Conservation (phyloP, 2,113 vertebrate genomes). For the Seriola aureovittata region DNA sequence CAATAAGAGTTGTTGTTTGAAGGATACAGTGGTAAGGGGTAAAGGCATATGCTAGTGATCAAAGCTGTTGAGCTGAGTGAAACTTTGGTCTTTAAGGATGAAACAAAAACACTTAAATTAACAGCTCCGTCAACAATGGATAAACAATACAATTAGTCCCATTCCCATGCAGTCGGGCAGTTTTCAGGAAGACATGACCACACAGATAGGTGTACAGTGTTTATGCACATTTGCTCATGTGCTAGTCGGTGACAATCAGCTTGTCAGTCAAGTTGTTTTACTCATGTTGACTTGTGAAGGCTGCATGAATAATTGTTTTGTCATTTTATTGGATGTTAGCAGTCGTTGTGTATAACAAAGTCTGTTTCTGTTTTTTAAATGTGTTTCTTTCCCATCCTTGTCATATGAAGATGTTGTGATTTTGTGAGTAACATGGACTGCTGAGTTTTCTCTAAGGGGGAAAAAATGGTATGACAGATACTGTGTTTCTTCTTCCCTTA, state of each 20-base stretch:
- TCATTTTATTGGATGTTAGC: slow-evolving; percentile 6
- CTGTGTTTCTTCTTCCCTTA: slow-evolving; percentile 31
- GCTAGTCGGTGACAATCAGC: slow-evolving; percentile 15
- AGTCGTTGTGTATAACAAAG: neutral
- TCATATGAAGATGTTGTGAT: slow-evolving; percentile 65
- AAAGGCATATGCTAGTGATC: slow-evolving; percentile 58
- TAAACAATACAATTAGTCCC: slow-evolving; percentile 7
- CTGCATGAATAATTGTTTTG: slow-evolving; percentile 15
- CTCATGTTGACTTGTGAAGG: slow-evolving; percentile 11
- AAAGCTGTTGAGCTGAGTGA: slow-evolving; percentile 49
- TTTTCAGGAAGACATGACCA: slow-evolving; percentile 11
- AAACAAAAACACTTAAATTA: slow-evolving; percentile 48
- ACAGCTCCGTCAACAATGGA: slow-evolving; percentile 11
- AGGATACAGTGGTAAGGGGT: slow-evolving; percentile 67
- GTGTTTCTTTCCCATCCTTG: slow-evolving; percentile 27
- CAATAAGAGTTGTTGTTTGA: slow-evolving; percentile 73
- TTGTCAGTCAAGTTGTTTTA: slow-evolving; percentile 2
- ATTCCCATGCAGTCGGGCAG: neutral
- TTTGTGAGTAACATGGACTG: slow-evolving; percentile 53
- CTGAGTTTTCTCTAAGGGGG: slow-evolving; percentile 46
- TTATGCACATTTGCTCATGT: neutral
- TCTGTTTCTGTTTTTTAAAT: slow-evolving; percentile 18
- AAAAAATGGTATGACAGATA: slow-evolving; percentile 56
- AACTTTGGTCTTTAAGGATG: slow-evolving; percentile 54
- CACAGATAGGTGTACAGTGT: neutral